These are phyloP conservation scores for Telenomus remus DNA, from an alignment of 1,140 invertebrate species.

Conservation along the genomic window DNA sequence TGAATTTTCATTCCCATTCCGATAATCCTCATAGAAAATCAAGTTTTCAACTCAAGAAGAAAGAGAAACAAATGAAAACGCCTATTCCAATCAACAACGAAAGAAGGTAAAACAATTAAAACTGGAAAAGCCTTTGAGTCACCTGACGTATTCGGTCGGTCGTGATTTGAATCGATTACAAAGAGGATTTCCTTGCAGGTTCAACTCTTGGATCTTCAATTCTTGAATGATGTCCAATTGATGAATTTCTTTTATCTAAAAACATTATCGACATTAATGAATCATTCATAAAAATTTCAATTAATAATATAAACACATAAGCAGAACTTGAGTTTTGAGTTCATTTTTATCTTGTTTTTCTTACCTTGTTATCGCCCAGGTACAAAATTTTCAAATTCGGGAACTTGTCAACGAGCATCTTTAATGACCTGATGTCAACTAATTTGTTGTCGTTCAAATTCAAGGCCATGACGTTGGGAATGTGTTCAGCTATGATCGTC, in stretches of 20 bases:
- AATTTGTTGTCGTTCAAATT: slow-evolving; percentile 90
- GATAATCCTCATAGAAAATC: too few relatives aligned
- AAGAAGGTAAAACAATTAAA: not conserved
- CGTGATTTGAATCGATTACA: slow-evolving; percentile 84
- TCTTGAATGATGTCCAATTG: slow-evolving; percentile 83
- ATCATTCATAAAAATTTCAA: slow-evolving; percentile 7
- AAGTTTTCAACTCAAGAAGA: too few relatives aligned
- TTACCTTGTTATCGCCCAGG: slow-evolving; percentile 88
- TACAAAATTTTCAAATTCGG: slow-evolving; percentile 87
- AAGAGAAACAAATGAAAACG: too few relatives aligned
- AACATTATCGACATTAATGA: too few relatives aligned
- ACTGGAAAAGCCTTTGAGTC: slow-evolving; percentile 2
- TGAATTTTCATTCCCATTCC: too few relatives aligned
- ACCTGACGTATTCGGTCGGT: slow-evolving; percentile 84
- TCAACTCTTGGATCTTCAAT: slow-evolving; percentile 83
- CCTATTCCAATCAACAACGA: too few relatives aligned
- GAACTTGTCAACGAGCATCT: slow-evolving; percentile 79
- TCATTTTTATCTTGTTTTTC: slow-evolving; percentile 35
- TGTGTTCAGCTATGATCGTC: slow-evolving; percentile 86
- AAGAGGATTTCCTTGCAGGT: slow-evolving; percentile 87
- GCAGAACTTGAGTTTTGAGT: not conserved
- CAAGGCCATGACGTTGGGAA: slow-evolving; percentile 86
- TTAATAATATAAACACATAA: slow-evolving; percentile 1
- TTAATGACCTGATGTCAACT: slow-evolving; percentile 80
- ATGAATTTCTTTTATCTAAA: slow-evolving; percentile 82